A percentile compares a stretch with the other conserved stretches of the same genome.
Evolutionary conservation across 2,113 vertebrate species (phyloP).

Genomic region (Lanius ludovicianus): DNA sequence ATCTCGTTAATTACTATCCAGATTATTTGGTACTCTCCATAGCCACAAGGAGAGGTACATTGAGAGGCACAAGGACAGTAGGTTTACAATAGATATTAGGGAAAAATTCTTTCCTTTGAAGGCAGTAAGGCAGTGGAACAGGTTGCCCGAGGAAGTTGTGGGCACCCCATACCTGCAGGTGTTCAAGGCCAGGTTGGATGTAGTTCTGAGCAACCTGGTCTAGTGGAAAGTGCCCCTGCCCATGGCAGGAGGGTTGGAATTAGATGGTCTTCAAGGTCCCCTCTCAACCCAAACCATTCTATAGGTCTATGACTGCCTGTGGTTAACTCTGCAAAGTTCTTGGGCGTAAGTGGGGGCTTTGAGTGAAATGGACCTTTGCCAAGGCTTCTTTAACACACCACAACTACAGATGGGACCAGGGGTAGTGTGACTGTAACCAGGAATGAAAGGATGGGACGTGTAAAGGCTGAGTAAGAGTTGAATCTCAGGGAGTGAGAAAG

Average conservation of each 20-base stretch:
- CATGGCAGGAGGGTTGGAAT: background rate
- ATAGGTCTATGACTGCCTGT: background rate
- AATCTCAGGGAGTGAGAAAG: background rate
- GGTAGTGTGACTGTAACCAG: background rate
- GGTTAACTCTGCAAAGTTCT: background rate
- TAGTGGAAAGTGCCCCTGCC: background rate
- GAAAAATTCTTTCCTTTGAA: background rate
- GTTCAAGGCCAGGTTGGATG: background rate
- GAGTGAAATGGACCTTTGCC: background rate
- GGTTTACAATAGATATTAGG: background rate
- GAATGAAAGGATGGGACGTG: background rate
- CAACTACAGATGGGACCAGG: background rate
- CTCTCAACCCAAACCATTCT: background rate
- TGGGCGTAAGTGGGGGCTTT: rapidly evolving
- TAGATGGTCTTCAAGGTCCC: background rate
- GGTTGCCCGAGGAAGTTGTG: background rate
- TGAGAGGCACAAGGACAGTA: background rate
- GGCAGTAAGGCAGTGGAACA: background rate
- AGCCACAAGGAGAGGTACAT: background rate
- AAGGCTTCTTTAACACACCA: background rate
- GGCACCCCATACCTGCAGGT: background rate
- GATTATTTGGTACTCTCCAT: background rate
- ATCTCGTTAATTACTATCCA: background rate
- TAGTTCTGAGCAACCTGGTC: background rate
- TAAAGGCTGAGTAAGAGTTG: background rate